Evolutionary conservation across 2,113 vertebrate species (phyloP), one percentile per base, ranked within the genome.

Genomic region (Miniopterus natalensis): DNA sequence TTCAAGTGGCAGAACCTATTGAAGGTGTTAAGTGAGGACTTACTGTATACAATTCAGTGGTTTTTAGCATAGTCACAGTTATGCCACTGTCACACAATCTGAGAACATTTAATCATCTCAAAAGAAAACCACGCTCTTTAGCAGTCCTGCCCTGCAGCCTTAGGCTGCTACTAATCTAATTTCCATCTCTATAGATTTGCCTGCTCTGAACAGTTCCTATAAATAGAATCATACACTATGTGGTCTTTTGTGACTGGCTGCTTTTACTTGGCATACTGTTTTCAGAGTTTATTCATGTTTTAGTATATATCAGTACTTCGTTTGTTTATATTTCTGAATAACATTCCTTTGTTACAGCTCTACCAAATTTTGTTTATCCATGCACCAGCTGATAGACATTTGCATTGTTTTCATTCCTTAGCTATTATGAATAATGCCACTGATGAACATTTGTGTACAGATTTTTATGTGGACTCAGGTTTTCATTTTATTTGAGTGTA

Each of bases 281-380:
- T 86, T 79, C n/a, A 74, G 47, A 77, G 21, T 78, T 87, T 40
- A 73, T 23, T 8, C 9, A 31, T 40, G 25, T 80, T 65, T 1
- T 57, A 31, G n/a, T 57, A 13, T 81, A 8, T 45, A 12, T 57
- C 3, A 25, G 7, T 85, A 47, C 90, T 61, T 89, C 2, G 12
- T 83, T 88, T 55, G 23, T 84, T 86, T 86, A 27, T 88, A 42
- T 63, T 73, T 49, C 45, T 53, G 31, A 91, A 31, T 88, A 61
- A 86, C 57, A 57, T 90, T 70, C 11, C 45, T 29, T 90, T 63
- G 29, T 77, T 83, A 45, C 65, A 8, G 18, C 23, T 57, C 6
- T 61, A n/a, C 51, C 27, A 84, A 31, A 20, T 78, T 93, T 77
- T 77, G 36, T 77, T 78, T 66, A 51, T 45, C 59, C 27, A 0